phyloP scores from a whole-genome alignment of 2,888 invertebrate genomes.

The Napeogenes inachia region DNA sequence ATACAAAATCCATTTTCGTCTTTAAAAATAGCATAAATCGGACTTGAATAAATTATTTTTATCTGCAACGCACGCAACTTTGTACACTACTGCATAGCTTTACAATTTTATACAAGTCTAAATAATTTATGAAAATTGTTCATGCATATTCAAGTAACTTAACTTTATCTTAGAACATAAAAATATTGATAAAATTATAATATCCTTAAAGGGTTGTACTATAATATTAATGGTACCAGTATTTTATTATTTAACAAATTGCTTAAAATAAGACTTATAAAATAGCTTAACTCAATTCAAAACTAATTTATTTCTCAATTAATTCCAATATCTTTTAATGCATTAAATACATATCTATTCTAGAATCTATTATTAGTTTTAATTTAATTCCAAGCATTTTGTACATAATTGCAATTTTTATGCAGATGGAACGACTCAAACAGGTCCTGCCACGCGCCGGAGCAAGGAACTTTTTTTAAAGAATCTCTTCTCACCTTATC shows the following conservation, averaged over 20 bases:
- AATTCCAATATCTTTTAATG: background rate
- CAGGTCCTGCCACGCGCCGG: slow-evolving; percentile 24
- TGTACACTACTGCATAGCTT: slow-evolving; percentile 8
- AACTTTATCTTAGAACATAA: too few species aligned
- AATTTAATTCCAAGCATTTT: background rate
- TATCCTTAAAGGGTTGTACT: too few species aligned
- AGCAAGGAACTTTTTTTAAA: slow-evolving; percentile 18
- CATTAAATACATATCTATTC: background rate
- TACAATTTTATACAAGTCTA: background rate
- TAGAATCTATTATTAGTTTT: background rate
- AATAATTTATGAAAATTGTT: background rate
- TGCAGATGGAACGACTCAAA: slow-evolving; percentile 7
- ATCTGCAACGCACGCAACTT: slow-evolving; percentile 6
- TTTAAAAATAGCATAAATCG: slow-evolving; percentile 2
- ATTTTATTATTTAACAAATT: too few species aligned
- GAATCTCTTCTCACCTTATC: background rate
- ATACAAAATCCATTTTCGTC: slow-evolving; percentile 2
- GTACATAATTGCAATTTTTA: slow-evolving; percentile 10
- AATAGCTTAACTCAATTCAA: too few species aligned
- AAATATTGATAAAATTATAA: too few species aligned
- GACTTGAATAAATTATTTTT: background rate
- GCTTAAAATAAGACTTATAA: too few species aligned
- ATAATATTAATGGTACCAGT: too few species aligned
- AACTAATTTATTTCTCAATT: too few species aligned
- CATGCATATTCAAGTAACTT: too few species aligned